Evolutionary conservation across 2,797 vertebrate species (phyloP).

Genomic region (Myotis findleyi): DNA sequence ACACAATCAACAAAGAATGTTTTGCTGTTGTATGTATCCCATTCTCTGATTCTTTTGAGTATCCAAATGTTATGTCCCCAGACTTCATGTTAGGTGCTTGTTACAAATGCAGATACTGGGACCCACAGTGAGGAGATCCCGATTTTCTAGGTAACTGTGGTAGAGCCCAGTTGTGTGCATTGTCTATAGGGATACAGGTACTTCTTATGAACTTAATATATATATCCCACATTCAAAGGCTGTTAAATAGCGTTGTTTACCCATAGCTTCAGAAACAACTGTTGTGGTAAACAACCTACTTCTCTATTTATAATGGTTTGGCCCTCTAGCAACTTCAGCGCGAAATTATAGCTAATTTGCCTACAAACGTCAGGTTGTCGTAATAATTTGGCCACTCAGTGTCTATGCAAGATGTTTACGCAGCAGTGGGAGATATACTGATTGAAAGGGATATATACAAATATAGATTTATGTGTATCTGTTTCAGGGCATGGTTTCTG

Average conservation of each 20-base stretch:
- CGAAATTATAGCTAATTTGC: no score
- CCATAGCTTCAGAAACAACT: no score
- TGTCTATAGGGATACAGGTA: neutral
- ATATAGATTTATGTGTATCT: neutral
- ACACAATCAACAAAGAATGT: neutral
- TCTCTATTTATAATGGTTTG: no score
- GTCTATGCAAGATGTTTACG: neutral
- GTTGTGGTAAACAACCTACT: no score
- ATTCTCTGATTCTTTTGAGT: neutral
- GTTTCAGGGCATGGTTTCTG: neutral
- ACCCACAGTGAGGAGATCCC: neutral
- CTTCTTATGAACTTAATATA: neutral
- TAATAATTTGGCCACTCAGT: no score
- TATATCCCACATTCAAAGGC: no score
- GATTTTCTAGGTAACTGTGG: neutral
- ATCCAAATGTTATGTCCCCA: neutral
- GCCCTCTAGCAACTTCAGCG: no score
- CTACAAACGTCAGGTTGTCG: no score
- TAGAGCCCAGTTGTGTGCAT: neutral
- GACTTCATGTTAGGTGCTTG: neutral
- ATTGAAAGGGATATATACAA: neutral
- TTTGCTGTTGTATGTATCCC: neutral
- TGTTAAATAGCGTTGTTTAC: no score
- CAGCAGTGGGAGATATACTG: neutral
- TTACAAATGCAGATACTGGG: neutral